Base-by-base conservation (phyloP, 2,113 vertebrate species). In the Oryctolagus cuniculus region DNA sequence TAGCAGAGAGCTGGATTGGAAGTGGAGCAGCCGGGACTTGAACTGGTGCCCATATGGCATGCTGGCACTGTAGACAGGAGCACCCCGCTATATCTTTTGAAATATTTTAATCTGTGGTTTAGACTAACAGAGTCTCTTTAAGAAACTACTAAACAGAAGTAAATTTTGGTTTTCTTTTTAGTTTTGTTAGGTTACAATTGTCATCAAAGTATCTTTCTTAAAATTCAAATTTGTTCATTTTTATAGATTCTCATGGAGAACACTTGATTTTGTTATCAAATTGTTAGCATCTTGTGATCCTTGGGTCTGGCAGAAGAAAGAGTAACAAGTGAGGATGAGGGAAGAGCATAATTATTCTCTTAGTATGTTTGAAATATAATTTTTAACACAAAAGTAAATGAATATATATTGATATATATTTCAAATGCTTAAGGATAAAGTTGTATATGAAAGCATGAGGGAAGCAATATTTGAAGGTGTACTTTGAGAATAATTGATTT, bases 401-500 rank as follows among this genome's bases (percentile, higher is more conserved):
- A 89, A 17, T 79, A 70, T 87, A 31, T 80, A 78, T 17, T 19
- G 29, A 16, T 78, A 69, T 70, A 22, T 77, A 66, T 93, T 90
- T 95, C 22, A 93, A n/a, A 58, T 66, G 19, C n/a, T 36, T 75
- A 88, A 92, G 24, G 79, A 27, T 78, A 58, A 85, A 92, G 49
- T 44, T 70, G 4, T 64, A 6, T 79, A 44, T 94, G 34, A 24
- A 91, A 73, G 29, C 67, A 22, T 80, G 31, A 58, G 11, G 22
- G 19, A 3, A 66, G 24, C 5, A 63, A 0, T 94, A n/a, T 85
- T 96, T 97, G 87, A 22, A 93, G 74, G 31, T 95, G 69, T 0
- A 10, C 61, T 93, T 97, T 95, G 21, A 36, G 97, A 97, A 66
- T 97, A 91, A 96, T 74, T 90, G 51, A 91, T 72, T 96, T 89